Evolutionary conservation across 2,113 vertebrate species (phyloP), one percentile per base, ranked within the genome.

Genomic region (Carassius auratus): DNA sequence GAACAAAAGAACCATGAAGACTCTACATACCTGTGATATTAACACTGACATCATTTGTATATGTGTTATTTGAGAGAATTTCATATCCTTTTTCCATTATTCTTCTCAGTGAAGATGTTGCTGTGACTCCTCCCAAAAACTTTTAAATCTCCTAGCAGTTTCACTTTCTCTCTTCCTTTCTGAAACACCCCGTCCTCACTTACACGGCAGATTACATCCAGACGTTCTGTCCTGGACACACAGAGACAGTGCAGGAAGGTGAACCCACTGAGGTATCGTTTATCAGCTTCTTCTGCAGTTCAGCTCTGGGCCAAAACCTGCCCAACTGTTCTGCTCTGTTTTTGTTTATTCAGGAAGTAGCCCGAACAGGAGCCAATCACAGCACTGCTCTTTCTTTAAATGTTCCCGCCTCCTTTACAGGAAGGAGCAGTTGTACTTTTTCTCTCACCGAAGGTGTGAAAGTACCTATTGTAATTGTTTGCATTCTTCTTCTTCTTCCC

Each of bases 321-420:
- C 42, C 19, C 59, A 75, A 26, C 90, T 91, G 88, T 89, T 86
- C 5, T 17, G 69, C 38, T 76, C 30, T 90, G 87, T 90, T 91
- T 91, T 90, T 88, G 87, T 93, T 92, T 88, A 83, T 87, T 55
- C 78, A 91, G 93, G 94, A 94, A 93, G 91, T 71, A 74, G 86
- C 36, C 81, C 81, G 33, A 52, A 2, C 48, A 52, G 26, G 81
- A 85, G 74, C 92, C 93, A 93, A 93, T 93, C 89, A n/a, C 33
- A 84, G 87, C 26, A 38, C 66, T 30, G 12, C 64, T 10, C 55
- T n/a, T 55, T 79, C 59, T 86, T 19, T 2, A 26, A 42, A 59
- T 23, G 57, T n/a, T 52, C 50, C 45, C 84, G 89, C 92, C 91
- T 90, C 42, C 76, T 33, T 10, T 38, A 87, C 88, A 91, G 92